Base-by-base conservation (phyloP, 2,888 invertebrate genomes). In the Patella caerulea region DNA sequence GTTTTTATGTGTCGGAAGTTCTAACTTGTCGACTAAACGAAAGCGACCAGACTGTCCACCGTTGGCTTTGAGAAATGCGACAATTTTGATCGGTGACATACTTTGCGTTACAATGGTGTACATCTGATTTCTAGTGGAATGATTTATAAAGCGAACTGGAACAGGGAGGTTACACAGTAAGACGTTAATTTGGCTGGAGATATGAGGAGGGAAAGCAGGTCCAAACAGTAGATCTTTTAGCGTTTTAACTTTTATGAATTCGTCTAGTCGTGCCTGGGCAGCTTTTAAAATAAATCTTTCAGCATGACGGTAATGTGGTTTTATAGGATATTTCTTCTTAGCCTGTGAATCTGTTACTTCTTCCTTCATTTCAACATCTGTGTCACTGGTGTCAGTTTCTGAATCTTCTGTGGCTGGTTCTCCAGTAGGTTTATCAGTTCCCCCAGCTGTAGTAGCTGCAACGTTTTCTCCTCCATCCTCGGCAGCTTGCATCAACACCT, bases 141-240 rank as follows among this genome's bases (percentile, higher is more conserved):
- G n/a, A 11, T 12, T 15, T 19, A 65, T 65, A 24, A 24, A 65
- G 9, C 65, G n/a, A 12, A 65, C n/a, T 11, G 65, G 65, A 65
- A 65, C 65, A 0, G 65, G 9, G 1, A 24, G 24, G 24, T 65
- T 65, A 24, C 65, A 9, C 14, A 65, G 24, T 19, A 65, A 24
- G n/a, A 19, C 24, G 12, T n/a, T 24, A 19, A 65, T 65, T 24
- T 65, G 65, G 19, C 65, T 19, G 12, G 19, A 14, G 24, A 65
- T 19, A 24, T 65, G 65, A 65, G 24, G 29, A 7, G 79, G 78
- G n/a, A 78, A 69, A 71, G 81, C 86, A 29, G 86, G 86, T 9
- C 85, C 86, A 80, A 88, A 82, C 14, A 83, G 81, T 3, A 87
- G 78, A 53, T 87, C 86, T 1, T 82, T 83, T 7, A 83, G 75